Base-by-base conservation (phyloP, 2,888 invertebrate species). In the Hyposoter dolosus region DNA sequence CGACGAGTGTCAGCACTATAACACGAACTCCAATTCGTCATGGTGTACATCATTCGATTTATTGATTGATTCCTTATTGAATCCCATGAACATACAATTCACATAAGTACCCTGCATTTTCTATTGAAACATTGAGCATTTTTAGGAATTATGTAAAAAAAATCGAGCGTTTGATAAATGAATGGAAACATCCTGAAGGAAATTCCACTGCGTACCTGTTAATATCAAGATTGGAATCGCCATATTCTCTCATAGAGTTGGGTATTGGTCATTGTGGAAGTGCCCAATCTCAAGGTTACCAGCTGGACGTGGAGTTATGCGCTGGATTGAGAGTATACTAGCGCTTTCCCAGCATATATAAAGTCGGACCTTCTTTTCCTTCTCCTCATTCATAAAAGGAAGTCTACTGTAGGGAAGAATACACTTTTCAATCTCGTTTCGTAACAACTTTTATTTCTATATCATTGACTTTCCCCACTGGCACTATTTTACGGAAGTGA, bases 271-370 rank as follows among this genome's bases (percentile, higher is more conserved):
- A n/a, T 15, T 68, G 19, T 47, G 28, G 56, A 43, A 47, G 56
- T 47, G 60, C 53, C 40, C 65, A 71, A 65, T 63, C 71, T 68
- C 76, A 50, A 47, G 86, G 80, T 90, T 88, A 88, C 90, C 89
- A 88, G 88, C 86, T 84, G 82, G 83, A 92, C 91, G 92, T 92
- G 92, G 89, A 90, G 89, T 87, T 92, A 92, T 92, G 90, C 81
- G 68, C 75, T 84, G 85, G 79, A 89, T 86, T 84, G 79, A 63
- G 32, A 69, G 74, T 66, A 56, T 63, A 60, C 63, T 66, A 77
- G 82, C 53, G 85, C 87, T 90, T 90, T 91, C 90, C 88, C 88
- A 91, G 89, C 88, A 89, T 84, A 72, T 78, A 32, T 60, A 82
- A 79, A 50, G 65, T 80, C 75, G n/a, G 53, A 79, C 79, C 71